Base-by-base conservation (phyloP, 2,113 vertebrate species). In the Oostethus manadensis region DNA sequence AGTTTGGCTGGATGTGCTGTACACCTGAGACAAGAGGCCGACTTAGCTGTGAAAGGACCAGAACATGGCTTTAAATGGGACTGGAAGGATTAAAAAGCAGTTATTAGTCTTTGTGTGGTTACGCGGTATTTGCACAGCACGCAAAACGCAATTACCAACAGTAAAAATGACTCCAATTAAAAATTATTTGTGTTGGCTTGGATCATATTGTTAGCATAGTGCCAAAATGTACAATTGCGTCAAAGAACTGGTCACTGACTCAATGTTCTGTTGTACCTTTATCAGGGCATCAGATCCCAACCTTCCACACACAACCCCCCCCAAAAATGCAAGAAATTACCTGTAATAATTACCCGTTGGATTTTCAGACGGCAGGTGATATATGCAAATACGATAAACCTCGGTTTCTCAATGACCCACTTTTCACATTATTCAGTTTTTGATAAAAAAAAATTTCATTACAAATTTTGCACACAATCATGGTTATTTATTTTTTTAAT, bases 11-110 rank as follows among this genome's bases (percentile, higher is more conserved):
- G 68, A 67, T 42, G 20, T 10, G 62, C 16, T 66, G 73, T 77
- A 68, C 82, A 86, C 66, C 66, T 62, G 82, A 86, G 66, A 71
- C 72, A 48, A 62, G 68, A 65, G 57, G 70, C 66, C 40, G 62
- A 75, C 61, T 76, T 60, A 70, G 10, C 51, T 55, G 54, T 56
- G 67, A 62, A 72, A 53, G 44, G 40, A 70, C 57, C 3, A 64
- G 66, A 48, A 75, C 66, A 42, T 10, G 51, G 60, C 49, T 17
- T 15, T 6, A 49, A 69, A 64, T 40, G 56, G 48, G 62, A 56
- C 40, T 11, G 22, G 56, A 48, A 40, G 35, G 73, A 68, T 74
- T 64, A 51, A 76, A 71, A 68, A 22, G 22, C 46, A 22, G 26
- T 59, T 48, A 66, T 62, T 16, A 22, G 33, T 44, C 59, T 70